These are phyloP conservation scores for Volucella bombylans DNA, from an alignment of 2,888 invertebrate genomes.

Conservation along the genomic window DNA sequence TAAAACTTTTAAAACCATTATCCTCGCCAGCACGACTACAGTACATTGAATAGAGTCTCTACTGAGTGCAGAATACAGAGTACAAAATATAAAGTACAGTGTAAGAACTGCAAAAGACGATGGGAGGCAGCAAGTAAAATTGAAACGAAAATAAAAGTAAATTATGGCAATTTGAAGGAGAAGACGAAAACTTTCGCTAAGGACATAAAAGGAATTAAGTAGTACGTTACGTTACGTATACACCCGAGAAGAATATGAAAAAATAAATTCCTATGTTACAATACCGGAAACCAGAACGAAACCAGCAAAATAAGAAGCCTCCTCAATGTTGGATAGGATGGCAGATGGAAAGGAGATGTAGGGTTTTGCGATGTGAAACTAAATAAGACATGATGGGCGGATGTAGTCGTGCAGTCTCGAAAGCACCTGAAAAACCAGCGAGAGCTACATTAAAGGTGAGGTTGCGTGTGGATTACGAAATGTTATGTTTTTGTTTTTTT, in stretches of 20 bases:
- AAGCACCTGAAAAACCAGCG: slow-evolving; percentile 14
- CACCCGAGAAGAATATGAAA: slow-evolving; percentile 24
- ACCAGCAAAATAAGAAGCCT: background rate
- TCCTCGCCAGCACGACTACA: slow-evolving; percentile 37
- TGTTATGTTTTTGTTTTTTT: slow-evolving; percentile 11
- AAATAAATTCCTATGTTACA: slow-evolving; percentile 35
- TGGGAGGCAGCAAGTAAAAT: slow-evolving; percentile 60
- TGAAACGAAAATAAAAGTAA: slow-evolving; percentile 74
- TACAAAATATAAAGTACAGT: slow-evolving; percentile 29
- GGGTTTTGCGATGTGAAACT: slow-evolving; percentile 18
- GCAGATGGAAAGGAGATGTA: slow-evolving; percentile 7
- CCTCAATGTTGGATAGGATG: slow-evolving; percentile 7
- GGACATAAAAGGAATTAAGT: slow-evolving; percentile 71
- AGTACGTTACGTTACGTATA: slow-evolving; percentile 36
- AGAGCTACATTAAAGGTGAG: slow-evolving; percentile 28
- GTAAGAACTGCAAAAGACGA: slow-evolving; percentile 9
- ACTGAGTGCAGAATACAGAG: background rate
- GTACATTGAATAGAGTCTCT: too few relatives aligned
- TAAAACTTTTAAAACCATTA: slow-evolving; percentile 71
- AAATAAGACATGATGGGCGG: slow-evolving; percentile 61
- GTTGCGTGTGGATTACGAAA: slow-evolving; percentile 56
- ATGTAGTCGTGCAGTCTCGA: slow-evolving; percentile 42
- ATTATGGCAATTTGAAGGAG: slow-evolving; percentile 72
- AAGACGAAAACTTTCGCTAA: slow-evolving; percentile 68
- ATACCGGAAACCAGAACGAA: slow-evolving; percentile 3